Evolutionary conservation across 1,140 invertebrate genomes (phyloP).

Genomic region (Lucilia cuprina): DNA sequence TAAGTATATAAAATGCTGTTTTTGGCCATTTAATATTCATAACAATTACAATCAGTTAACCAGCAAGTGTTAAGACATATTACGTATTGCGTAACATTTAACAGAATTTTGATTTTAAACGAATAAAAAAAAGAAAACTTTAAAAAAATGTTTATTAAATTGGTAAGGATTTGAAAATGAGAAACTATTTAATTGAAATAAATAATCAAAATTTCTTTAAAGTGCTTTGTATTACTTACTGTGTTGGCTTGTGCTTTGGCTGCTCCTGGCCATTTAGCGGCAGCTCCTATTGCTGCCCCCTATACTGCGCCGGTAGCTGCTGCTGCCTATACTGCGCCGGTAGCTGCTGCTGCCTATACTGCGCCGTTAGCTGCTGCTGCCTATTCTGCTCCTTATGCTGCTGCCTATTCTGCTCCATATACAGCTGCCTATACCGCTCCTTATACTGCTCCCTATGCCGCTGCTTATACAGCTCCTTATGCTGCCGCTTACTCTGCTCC

Average conservation of each 20-base stretch:
- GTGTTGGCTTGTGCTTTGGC: conserved; percentile 14
- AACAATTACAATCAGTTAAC: conserved; percentile 30
- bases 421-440: neutral
- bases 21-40: conserved; percentile 15
- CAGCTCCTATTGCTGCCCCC: conserved; percentile 18
- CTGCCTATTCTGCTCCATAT: neutral
- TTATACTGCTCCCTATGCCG: conserved; percentile 7
- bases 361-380: conserved; percentile 25
- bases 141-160: conserved; percentile 1
- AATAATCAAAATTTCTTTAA: neutral
- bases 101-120: neutral
- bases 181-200: neutral
- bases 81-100: neutral
- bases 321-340: neutral
- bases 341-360: conserved; percentile 15
- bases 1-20: conserved; percentile 13
- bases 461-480: conserved; percentile 3
- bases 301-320: neutral
- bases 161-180: neutral
- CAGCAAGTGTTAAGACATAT: neutral
- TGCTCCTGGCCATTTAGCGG: conserved; percentile 7
- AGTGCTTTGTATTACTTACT: conserved; percentile 18
- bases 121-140: neutral
- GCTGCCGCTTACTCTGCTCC: conserved; percentile 10
- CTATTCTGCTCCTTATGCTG: neutral